Evolutionary conservation across 2,888 invertebrate species (phyloP).

Genomic region (Allolobophora icterica): DNA sequence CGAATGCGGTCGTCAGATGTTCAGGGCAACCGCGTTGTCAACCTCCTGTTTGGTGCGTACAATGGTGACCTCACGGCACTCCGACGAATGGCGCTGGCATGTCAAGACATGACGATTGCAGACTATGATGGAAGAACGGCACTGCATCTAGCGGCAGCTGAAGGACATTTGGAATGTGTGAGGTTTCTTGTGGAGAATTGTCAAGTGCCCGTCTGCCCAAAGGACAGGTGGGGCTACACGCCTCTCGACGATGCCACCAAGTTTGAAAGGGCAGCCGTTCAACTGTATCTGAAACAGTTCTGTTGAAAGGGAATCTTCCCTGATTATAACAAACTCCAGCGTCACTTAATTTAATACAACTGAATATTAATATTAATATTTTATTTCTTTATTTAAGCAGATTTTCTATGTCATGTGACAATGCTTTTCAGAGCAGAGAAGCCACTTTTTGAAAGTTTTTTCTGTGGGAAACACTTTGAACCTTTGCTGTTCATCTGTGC

Average conservation of each 20-base stretch:
- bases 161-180: conserved; percentile 88
- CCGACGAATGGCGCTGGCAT: conserved; percentile 46
- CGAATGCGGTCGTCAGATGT: conserved; percentile 67
- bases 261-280: conserved; percentile 77
- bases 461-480: neutral
- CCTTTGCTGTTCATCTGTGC: neutral
- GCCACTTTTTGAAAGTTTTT: neutral
- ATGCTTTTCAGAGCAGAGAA: neutral
- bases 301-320: neutral
- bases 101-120: conserved; percentile 89
- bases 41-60: conserved; percentile 47
- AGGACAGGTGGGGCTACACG: conserved; percentile 86
- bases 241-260: conserved; percentile 87
- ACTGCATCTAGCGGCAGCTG: conserved; percentile 90
- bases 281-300: conserved; percentile 32
- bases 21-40: conserved; percentile 34
- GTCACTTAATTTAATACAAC: neutral
- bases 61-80: conserved; percentile 49
- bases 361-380: neutral
- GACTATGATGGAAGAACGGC: conserved; percentile 96
- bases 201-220: conserved; percentile 76
- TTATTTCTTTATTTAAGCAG: neutral
- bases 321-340: neutral
- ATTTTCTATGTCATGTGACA: neutral
- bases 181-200: conserved; percentile 88